Evolutionary conservation across 2,888 invertebrate species (phyloP), one percentile per base, ranked within the genome.

Genomic region (Zaprionus obscuricornis): DNA sequence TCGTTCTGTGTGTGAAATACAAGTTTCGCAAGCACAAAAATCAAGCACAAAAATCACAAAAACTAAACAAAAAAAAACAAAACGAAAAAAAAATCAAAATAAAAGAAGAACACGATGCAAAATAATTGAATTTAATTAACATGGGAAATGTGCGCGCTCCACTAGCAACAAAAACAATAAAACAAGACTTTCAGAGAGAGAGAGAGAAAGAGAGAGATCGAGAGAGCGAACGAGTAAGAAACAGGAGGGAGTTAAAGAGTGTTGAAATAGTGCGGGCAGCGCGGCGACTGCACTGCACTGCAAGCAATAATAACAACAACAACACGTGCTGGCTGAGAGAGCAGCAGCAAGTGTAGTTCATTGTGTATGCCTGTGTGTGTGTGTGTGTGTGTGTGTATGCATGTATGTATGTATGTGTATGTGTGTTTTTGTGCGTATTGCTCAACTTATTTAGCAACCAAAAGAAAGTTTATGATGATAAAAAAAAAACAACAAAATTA

Each of bases 61-160:
- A 24, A 11, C 27, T n/a, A n/a, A n/a, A 45, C 7, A 18, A 10
- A 17, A 22, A 24, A 16, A 37, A 10, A 27, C 10, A 52, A 18
- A 29, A 39, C 37, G 37, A 29, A 24, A 26, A 16, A 22, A 11
- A 31, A 3, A 17, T 14, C 13, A 37, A 57, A 17, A 27, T n/a
- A 24, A 34, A 26, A 42, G 29, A 47, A 62, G 59, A 65, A 58
- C 58, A 66, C 26, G 56, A 74, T 62, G 62, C 59, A 39, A 75
- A 81, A 78, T 63, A 76, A 67, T 76, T 76, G 62, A 76, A 65
- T 83, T 76, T 72, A 62, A 76, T 76, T 72, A 76, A 68, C 75
- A 72, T 76, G 75, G 76, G 81, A 76, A 83, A 66, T 60, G n/a
- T 3, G 58, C 37, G 57, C 65, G 54, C 59, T 46, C 42, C 50